Base-by-base conservation (phyloP, 2,888 invertebrate genomes). In the Leucophenga maculata region DNA sequence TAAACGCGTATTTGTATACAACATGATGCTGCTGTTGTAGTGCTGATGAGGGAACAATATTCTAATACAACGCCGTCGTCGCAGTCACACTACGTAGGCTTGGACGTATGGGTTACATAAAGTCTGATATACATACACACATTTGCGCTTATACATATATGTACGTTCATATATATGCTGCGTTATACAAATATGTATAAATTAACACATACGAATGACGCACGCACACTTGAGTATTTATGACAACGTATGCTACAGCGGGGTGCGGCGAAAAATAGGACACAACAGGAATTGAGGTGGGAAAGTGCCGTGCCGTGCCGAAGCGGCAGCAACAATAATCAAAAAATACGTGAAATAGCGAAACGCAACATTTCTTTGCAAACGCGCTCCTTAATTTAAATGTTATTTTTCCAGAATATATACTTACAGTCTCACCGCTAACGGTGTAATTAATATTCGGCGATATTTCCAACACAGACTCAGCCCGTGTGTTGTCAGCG, bases 361-460 rank as follows among this genome's bases (percentile, higher is more conserved):
- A n/a, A n/a, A n/a, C 13, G 74, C 82, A 82, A 39, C 83, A 73
- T 77, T 83, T 81, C 81, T 78, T 73, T 77, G 79, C 79, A 76
- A 79, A 80, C 76, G 74, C 78, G 75, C 69, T 76, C 74, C 39
- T n/a, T 39, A 39, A 39, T 67, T 18, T 59, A 59, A 48, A 55
- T 55, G 22, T 26, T 26, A 68, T 52, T 48, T 9, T 26, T 26
- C 50, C 22, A 57, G 26, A 57, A 62, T 65, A 68, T 76, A 74
- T 77, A 85, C 88, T 89, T 88, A 89, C 89, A 85, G 89, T 85
- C 79, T 89, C 89, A 78, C 88, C 88, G 80, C 88, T 87, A 77
- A 89, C 89, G 70, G 89, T 89, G 76, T 89, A 89, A 81, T 89
- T 89, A 75, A 89, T 88, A 78, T 88, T 89, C 70, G 89, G 88